A percentile compares a stretch with the other conserved stretches of the same genome.
phyloP scores from a whole-genome alignment of 2,797 vertebrate genomes.

The Lindbergichthys nudifrons region DNA sequence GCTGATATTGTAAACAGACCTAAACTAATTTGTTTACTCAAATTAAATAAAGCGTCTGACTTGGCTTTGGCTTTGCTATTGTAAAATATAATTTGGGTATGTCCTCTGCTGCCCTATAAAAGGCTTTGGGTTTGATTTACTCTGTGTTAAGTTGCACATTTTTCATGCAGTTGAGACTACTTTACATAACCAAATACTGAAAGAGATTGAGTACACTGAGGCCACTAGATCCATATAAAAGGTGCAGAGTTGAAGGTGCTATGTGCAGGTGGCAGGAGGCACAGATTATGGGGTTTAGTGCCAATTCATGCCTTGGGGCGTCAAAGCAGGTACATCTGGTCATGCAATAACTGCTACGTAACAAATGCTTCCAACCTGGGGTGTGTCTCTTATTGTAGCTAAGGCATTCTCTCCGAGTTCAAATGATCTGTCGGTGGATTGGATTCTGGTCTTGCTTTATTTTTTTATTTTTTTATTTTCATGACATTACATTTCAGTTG shows the following conservation, averaged over 20 bases:
- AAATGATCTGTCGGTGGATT: not conserved
- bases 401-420: not conserved
- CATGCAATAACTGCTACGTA: not conserved
- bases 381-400: conserved; percentile 7
- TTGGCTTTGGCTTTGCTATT: not conserved
- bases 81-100: not conserved
- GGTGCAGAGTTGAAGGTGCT: not conserved
- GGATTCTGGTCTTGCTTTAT: not conserved
- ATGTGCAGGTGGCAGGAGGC: conserved; percentile 1
- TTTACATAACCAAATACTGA: not conserved
- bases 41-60: conserved; percentile 2
- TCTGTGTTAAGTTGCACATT: not conserved
- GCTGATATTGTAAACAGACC: not conserved
- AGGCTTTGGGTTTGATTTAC: not conserved
- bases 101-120: not conserved
- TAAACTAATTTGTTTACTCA: conserved; percentile 24
- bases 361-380: not conserved
- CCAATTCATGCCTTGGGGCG: not conserved
- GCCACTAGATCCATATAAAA: not conserved
- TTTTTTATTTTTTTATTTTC: not conserved
- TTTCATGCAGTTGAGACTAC: not conserved
- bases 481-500: too few relatives aligned
- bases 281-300: not conserved
- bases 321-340: not conserved
- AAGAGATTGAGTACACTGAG: not conserved